Evolutionary conservation across 2,113 vertebrate species (phyloP).

Genomic region (Saccopteryx bilineata): DNA sequence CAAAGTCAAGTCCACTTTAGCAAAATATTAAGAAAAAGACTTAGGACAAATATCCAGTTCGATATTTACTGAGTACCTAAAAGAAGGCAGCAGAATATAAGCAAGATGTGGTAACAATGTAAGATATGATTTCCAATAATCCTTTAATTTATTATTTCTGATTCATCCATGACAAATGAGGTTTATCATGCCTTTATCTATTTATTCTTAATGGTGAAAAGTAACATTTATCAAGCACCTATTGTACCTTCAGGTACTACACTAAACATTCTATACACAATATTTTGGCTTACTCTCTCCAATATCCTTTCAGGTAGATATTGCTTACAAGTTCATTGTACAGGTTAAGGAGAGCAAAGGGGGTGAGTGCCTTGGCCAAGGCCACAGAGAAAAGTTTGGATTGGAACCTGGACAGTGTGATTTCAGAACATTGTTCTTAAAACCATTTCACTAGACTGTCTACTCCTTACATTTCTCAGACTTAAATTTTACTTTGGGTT

Average conservation of each 20-base stretch:
- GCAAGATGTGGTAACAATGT: neutral
- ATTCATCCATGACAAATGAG: neutral
- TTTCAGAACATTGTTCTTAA: neutral
- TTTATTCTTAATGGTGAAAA: neutral
- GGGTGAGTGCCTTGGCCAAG: neutral
- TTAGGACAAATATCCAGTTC: neutral
- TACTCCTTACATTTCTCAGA: neutral
- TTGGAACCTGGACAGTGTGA: neutral
- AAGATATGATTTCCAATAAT: neutral
- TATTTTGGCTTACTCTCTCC: neutral
- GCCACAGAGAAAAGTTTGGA: neutral
- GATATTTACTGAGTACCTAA: neutral
- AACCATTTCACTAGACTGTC: neutral
- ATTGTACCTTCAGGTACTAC: neutral
- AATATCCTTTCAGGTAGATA: neutral
- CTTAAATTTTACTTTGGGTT: neutral
- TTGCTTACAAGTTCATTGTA: neutral
- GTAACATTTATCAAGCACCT: neutral
- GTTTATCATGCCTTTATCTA: neutral
- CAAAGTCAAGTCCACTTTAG: neutral
- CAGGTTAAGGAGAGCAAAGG: neutral
- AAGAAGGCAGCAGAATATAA: neutral
- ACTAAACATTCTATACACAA: neutral
- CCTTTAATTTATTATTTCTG: neutral
- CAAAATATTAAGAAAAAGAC: neutral